Conservation (phyloP, 2,888 invertebrate genomes). For the Xestia sexstrigata region DNA sequence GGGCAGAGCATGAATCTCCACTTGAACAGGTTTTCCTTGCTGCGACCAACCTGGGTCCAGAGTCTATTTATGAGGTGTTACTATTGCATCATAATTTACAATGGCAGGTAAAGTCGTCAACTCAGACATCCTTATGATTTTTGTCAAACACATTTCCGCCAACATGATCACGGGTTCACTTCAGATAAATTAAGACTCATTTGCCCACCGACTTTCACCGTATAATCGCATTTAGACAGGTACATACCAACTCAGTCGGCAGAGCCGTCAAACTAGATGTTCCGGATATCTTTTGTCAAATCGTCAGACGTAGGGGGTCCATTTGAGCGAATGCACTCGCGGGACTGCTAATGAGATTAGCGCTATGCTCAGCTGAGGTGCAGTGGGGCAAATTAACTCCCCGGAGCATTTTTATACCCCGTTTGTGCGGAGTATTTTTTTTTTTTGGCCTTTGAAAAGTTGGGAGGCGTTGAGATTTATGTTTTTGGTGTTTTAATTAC, state of each 20-base stretch:
- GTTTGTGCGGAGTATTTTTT: constrained; percentile 39
- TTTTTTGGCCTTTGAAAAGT: constrained; percentile 50
- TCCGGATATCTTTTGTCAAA: constrained; percentile 74
- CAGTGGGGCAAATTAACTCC: constrained; percentile 75
- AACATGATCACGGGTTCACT: constrained; percentile 16
- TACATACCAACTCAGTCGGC: constrained; percentile 43
- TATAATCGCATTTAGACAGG: constrained; percentile 64
- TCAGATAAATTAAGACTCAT: constrained; percentile 51
- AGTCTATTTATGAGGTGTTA: no score
- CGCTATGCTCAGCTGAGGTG: constrained; percentile 72
- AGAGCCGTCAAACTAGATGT: constrained; percentile 55
- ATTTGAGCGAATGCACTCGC: constrained; percentile 76
- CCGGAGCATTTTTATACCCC: constrained; percentile 51
- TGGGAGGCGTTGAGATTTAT: constrained; percentile 39
- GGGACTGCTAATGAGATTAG: constrained; percentile 78
- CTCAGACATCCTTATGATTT: constrained; percentile 18
- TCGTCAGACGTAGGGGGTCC: constrained; percentile 73
- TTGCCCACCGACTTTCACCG: constrained; percentile 47
- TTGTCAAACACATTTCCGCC: constrained; percentile 30
- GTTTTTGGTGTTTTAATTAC: constrained; percentile 37
- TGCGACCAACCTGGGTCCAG: no score
- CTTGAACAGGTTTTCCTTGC: no score
- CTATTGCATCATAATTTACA: not conserved
- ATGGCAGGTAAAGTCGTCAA: not conserved
- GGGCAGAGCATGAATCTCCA: no score